These are phyloP conservation scores for Mythimna vitellina DNA, from an alignment of 2,888 invertebrate genomes.

Conservation along the genomic window DNA sequence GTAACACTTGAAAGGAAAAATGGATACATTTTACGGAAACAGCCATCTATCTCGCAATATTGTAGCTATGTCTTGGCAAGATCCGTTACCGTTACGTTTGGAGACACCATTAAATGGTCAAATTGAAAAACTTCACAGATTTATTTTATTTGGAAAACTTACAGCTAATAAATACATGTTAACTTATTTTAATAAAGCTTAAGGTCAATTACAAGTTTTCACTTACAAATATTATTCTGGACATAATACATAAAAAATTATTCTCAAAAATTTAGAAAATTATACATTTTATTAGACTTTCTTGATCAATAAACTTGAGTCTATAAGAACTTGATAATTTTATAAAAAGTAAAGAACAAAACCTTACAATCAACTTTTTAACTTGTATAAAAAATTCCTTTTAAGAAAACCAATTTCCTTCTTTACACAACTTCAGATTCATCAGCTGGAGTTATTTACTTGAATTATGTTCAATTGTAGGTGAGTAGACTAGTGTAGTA, in stretches of 20 bases:
- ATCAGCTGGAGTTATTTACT: conserved; percentile 17
- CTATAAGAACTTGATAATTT: conserved; percentile 18
- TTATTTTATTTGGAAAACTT: too few relatives aligned
- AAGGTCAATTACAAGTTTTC: too few relatives aligned
- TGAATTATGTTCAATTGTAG: conserved; percentile 11
- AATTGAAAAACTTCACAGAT: background rate
- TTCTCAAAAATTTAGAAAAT: conserved; percentile 17
- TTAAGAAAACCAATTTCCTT: conserved; percentile 43
- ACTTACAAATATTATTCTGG: background rate
- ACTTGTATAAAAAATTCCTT: conserved; percentile 19
- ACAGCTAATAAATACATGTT: too few relatives aligned
- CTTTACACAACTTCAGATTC: conserved; percentile 17
- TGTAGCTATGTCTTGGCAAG: background rate
- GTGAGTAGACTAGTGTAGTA: conserved; percentile 33
- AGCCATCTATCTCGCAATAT: background rate
- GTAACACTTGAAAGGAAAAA: background rate
- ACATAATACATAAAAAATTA: background rate
- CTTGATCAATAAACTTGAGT: conserved; percentile 11
- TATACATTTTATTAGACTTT: background rate
- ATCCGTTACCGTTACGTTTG: background rate
- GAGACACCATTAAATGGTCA: background rate
- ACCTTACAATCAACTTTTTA: conserved; percentile 14
- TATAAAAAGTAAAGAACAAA: conserved; percentile 32
- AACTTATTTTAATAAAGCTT: too few relatives aligned
- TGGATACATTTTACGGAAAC: background rate